Conservation (phyloP, 1,140 invertebrate species). For the Apis cerana region DNA sequence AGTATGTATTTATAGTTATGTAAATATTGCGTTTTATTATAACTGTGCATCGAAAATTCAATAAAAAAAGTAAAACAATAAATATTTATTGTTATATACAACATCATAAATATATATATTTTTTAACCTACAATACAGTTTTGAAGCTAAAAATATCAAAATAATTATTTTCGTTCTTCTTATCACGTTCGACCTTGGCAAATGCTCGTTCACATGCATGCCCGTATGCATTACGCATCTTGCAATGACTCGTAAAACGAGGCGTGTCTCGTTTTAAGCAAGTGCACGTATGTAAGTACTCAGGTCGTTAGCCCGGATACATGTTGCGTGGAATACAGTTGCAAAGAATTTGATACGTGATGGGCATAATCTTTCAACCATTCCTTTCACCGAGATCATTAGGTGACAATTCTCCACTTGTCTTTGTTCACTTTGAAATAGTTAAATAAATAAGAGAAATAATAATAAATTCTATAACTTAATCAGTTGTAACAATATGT, state of each 20-base stretch:
- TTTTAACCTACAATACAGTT: too few species aligned
- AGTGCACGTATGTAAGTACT: neutral
- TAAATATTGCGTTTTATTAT: too few species aligned
- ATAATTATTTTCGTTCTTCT: neutral
- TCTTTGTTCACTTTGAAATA: neutral
- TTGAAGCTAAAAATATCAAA: neutral
- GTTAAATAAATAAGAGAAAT: too few species aligned
- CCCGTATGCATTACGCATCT: constrained; percentile 5
- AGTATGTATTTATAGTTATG: too few species aligned
- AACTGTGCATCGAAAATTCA: too few species aligned
- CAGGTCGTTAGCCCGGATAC: constrained; percentile 31
- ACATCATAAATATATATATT: too few species aligned
- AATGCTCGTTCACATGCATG: constrained; percentile 15
- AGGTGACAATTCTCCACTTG: neutral
- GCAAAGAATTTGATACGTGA: constrained; percentile 17
- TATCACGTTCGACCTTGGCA: constrained; percentile 22
- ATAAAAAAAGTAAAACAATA: too few species aligned
- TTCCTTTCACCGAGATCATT: neutral
- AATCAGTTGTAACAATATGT: too few species aligned
- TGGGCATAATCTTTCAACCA: neutral
- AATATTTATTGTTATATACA: too few species aligned
- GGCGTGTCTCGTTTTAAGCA: neutral
- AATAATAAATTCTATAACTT: neutral
- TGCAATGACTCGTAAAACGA: neutral
- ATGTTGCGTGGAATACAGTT: neutral